These are phyloP conservation scores for Troilus luridus DNA, from an alignment of 2,888 invertebrate genomes.

Conservation along the genomic window DNA sequence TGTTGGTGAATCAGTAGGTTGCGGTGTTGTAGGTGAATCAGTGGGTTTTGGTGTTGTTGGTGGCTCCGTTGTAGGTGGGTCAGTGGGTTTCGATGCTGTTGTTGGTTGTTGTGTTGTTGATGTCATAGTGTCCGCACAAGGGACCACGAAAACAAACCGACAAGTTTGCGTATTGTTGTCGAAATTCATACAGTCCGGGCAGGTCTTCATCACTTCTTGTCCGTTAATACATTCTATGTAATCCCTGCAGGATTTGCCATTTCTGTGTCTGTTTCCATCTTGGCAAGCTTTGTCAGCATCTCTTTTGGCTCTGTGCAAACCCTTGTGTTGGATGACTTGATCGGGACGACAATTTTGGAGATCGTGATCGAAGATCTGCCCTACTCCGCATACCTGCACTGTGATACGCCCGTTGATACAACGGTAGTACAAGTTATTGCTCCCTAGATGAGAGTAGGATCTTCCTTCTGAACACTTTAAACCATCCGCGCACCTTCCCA, in stretches of 20 bases:
- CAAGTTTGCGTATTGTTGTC: neutral
- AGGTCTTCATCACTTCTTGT: neutral
- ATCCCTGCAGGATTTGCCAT: neutral
- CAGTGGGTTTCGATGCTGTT: neutral
- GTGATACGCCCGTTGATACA: neutral
- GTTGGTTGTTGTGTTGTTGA: neutral
- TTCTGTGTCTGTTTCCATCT: neutral
- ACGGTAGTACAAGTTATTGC: neutral
- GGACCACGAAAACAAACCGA: neutral
- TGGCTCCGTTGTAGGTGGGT: neutral
- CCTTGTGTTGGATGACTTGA: neutral
- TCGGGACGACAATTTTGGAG: neutral
- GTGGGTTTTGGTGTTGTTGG: neutral
- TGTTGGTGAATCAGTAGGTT: neutral
- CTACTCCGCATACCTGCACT: neutral
- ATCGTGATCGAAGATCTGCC: neutral
- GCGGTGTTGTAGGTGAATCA: neutral
- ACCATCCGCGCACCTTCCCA: neutral
- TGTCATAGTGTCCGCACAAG: neutral
- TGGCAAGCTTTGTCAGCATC: neutral
- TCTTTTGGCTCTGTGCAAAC: neutral
- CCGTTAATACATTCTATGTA: constrained; percentile 51
- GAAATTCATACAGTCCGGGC: constrained; percentile 49
- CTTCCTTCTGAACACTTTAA: neutral
- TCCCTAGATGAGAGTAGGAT: neutral